Base-by-base conservation (phyloP, 1,140 invertebrate species). In the Diorhabda elongata region DNA sequence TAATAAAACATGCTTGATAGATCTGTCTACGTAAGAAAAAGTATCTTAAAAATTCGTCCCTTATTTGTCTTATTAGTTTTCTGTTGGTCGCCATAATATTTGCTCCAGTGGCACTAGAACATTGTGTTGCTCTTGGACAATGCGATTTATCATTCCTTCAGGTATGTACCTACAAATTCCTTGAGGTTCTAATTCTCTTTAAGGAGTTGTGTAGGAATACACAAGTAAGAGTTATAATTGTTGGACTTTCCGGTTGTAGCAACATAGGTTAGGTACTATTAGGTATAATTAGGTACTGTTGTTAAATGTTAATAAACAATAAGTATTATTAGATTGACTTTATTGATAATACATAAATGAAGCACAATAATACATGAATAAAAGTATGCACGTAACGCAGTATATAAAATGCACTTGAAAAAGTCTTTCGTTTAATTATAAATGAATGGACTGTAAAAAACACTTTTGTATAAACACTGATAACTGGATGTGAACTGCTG, bases 161-260 rank as follows among this genome's bases (percentile, higher is more conserved):
- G 44, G 61, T 8, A 43, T 68, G 44, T 26, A 26, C 26, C 26
- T 68, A 68, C 26, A 42, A n/a, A 41, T 58, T 68, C 3, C n/a
- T n/a, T 4, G 67, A 68, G 44, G 11, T 6, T 66, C 41, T 61
- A 67, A 43, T 69, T 58, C 59, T 69, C 59, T 56, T 69, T 2
- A 74, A 68, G 69, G 81, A 74, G 78, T 81, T 69, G 68, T 81
- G 78, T 69, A 82, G 71, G 64, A 69, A 70, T 60, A 73, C 63
- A 60, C 76, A 69, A n/a, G 74, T 64, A 64, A 76, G 72, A 66
- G 71, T 68, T 61, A 80, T 66, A 43, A 74, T 70, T 8, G 66
- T 63, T 42, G 73, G 75, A 45, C 68, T 71, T 60, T 81, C 74
- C n/a, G 72, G 72, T 42, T 74, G 58, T 42, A 77, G 67, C 42